Evolutionary conservation across 2,888 invertebrate genomes (phyloP).

Genomic region (Tiliacea aurago): DNA sequence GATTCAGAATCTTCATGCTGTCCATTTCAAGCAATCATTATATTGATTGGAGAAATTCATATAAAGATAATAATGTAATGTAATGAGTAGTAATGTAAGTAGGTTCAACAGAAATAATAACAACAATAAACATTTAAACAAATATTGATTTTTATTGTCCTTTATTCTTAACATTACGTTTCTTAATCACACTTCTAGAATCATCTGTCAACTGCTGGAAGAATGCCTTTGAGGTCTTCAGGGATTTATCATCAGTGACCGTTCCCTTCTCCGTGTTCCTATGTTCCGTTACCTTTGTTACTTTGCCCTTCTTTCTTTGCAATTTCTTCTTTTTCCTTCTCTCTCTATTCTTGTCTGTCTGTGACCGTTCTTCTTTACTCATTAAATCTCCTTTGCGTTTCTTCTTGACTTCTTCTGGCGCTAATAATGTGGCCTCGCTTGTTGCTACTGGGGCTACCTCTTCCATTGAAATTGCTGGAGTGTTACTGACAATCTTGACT

Average conservation of each 20-base stretch:
- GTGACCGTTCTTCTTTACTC: constrained; percentile 95
- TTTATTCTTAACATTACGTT: constrained; percentile 81
- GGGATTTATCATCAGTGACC: constrained; percentile 89
- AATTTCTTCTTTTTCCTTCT: constrained; percentile 96
- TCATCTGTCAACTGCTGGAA: constrained; percentile 96
- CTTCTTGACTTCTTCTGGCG: constrained; percentile 97
- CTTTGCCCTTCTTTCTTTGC: constrained; percentile 90
- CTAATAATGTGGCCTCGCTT: constrained; percentile 95
- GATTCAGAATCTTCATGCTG: neutral
- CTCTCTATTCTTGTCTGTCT: constrained; percentile 97
- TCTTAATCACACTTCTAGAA: constrained; percentile 83
- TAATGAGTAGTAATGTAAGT: neutral
- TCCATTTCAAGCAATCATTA: neutral
- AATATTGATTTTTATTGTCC: constrained; percentile 69
- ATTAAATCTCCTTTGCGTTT: constrained; percentile 89
- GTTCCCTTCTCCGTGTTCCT: constrained; percentile 90
- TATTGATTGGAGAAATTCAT: neutral
- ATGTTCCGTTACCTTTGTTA: constrained; percentile 86
- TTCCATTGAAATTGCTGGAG: constrained; percentile 97
- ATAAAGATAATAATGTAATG: neutral
- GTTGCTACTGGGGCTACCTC: constrained; percentile 98
- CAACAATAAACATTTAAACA: constrained; percentile 42
- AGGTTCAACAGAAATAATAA: constrained; percentile 23
- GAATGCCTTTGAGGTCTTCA: constrained; percentile 94
- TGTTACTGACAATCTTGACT: constrained; percentile 96